These are phyloP conservation scores for Hylaeus anthracinus DNA, from an alignment of 1,140 invertebrate genomes.

Conservation along the genomic window DNA sequence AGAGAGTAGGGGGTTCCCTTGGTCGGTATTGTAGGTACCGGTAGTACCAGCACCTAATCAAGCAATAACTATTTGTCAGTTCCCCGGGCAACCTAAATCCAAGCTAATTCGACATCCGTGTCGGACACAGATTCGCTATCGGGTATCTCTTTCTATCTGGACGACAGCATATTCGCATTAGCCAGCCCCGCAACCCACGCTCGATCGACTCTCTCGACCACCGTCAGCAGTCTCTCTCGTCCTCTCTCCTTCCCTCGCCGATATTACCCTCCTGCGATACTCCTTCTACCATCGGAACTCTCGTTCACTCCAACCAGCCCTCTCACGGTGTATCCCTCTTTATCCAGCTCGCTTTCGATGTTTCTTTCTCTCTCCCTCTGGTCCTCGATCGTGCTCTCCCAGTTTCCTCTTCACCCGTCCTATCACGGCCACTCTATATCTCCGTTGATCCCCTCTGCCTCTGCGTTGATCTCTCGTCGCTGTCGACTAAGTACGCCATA, in stretches of 20 bases:
- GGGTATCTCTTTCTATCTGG: conserved; percentile 82
- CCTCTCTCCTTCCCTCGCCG: not conserved
- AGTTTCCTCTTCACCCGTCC: not conserved
- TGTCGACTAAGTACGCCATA: conserved; percentile 64
- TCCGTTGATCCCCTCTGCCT: conserved; percentile 23
- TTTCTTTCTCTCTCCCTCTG: conserved; percentile 8
- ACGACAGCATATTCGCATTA: conserved; percentile 82
- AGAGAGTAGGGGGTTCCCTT: not conserved
- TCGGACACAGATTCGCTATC: conserved; percentile 82
- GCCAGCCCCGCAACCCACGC: conserved; percentile 80
- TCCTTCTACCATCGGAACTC: conserved; percentile 59
- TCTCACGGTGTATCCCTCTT: not conserved
- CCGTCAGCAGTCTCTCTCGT: conserved; percentile 68
- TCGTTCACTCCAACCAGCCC: conserved; percentile 55
- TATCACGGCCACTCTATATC: conserved; percentile 3
- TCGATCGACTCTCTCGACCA: conserved; percentile 79
- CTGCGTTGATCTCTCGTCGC: conserved; percentile 46
- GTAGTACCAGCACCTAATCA: conserved; percentile 76
- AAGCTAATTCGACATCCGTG: conserved; percentile 82
- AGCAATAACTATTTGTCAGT: conserved; percentile 82
- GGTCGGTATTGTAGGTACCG: conserved; percentile 74
- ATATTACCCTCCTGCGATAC: conserved; percentile 38
- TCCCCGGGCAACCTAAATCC: conserved; percentile 81
- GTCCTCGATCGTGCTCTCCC: not conserved
- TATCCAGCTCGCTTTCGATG: not conserved